A percentile compares a stretch with the other conserved stretches of the same genome.
Conservation (phyloP, 2,888 invertebrate species). For the Dolichopus griseipennis region DNA sequence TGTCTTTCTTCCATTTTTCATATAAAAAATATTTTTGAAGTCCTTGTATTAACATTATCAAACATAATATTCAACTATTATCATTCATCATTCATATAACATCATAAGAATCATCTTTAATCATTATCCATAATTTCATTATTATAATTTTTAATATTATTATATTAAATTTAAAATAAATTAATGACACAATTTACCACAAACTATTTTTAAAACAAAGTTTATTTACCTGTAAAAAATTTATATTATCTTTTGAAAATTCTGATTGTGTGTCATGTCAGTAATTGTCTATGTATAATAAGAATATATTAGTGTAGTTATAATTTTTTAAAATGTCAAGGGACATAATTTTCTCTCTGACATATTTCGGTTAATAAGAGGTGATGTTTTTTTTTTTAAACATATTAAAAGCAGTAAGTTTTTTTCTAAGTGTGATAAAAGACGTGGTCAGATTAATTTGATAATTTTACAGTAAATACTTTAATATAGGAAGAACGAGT, state of each 20-base stretch:
- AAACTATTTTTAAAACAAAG: background rate
- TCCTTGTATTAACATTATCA: slow-evolving; percentile 1
- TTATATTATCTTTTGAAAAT: background rate
- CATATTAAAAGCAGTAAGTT: background rate
- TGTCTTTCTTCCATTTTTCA: background rate
- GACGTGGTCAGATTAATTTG: no score
- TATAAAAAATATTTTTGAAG: background rate
- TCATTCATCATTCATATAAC: background rate
- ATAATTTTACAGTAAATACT: no score
- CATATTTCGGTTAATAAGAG: background rate
- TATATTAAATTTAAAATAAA: background rate
- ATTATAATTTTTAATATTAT: background rate
- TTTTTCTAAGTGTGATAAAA: background rate
- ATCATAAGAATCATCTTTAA: background rate
- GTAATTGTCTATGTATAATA: background rate
- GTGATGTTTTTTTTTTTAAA: background rate
- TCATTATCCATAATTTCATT: no score
- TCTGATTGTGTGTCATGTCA: background rate
- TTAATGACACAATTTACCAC: background rate
- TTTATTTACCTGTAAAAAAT: background rate
- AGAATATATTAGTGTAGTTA: background rate
- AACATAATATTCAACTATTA: background rate
- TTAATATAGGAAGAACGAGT: no score
- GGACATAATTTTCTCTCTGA: background rate
- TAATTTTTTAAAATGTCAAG: background rate